Evolutionary conservation across 2,113 vertebrate genomes (phyloP).

Genomic region (Plecturocebus donacophilus): DNA sequence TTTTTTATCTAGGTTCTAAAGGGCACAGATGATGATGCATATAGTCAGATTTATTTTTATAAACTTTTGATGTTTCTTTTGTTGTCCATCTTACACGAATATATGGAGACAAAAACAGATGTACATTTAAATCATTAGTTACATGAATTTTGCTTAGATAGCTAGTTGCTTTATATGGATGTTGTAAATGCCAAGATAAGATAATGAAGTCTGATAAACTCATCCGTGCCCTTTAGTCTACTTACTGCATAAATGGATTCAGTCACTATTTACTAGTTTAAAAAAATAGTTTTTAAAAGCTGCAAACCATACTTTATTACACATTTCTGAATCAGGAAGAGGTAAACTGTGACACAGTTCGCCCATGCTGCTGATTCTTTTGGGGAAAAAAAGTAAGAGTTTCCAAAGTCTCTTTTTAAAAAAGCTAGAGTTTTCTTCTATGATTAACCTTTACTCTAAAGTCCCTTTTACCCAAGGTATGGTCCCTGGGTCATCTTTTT

Average conservation of each 20-base stretch:
- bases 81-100: neutral
- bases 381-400: slow-evolving; percentile 57
- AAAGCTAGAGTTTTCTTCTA: slow-evolving; percentile 32
- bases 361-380: neutral
- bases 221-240: slow-evolving; percentile 3
- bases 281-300: slow-evolving; percentile 40
- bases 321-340: slow-evolving; percentile 45
- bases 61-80: slow-evolving; percentile 29
- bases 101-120: slow-evolving; percentile 47
- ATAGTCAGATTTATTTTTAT: slow-evolving; percentile 34
- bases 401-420: slow-evolving; percentile 47
- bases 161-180: neutral
- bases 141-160: neutral
- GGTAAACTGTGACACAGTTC: slow-evolving; percentile 1
- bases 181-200: slow-evolving; percentile 9
- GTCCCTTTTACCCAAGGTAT: slow-evolving; percentile 84
- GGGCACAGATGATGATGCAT: slow-evolving; percentile 49
- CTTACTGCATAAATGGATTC: neutral
- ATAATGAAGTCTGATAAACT: slow-evolving; percentile 17
- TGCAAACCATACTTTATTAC: slow-evolving; percentile 60
- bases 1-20: slow-evolving; percentile 40
- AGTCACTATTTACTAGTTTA: slow-evolving; percentile 45
- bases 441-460: slow-evolving; percentile 76
- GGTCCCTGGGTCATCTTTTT: slow-evolving; percentile 75
- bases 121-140: neutral